Percentiles rank a stretch among this genome's conserved stretches.
Conservation (phyloP, 2,113 vertebrate genomes). For the Erythrolamprus reginae region DNA sequence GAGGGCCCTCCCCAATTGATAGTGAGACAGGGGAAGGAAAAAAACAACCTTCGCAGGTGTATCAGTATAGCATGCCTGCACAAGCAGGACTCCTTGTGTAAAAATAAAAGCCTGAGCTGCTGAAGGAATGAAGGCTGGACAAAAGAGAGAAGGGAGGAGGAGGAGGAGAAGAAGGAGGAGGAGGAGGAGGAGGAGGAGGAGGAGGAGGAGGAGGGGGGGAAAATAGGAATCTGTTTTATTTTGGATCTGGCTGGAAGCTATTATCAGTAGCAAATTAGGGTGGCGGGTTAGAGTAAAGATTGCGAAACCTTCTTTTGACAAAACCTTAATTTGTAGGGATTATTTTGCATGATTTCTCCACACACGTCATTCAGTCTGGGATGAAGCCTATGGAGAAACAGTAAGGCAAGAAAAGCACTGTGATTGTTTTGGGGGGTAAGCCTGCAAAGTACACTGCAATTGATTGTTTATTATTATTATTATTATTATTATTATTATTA, state of each 20-base stretch:
- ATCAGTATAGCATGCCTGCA: conserved; percentile 22
- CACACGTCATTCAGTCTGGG: conserved; percentile 23
- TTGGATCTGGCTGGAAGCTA: conserved; percentile 61
- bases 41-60: conserved; percentile 9
- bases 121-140: conserved; percentile 34
- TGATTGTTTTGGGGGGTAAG: conserved; percentile 2
- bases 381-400: conserved; percentile 6
- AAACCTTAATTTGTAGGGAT: conserved; percentile 63
- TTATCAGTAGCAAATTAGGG: conserved; percentile 42
- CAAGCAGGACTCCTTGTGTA: background rate
- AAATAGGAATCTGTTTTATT: conserved; percentile 56
- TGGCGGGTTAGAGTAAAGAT: background rate
- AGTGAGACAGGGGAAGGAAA: conserved; percentile 40
- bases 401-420: conserved; percentile 20
- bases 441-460: background rate
- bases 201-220: conserved; percentile 41
- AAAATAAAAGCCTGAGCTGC: conserved; percentile 8
- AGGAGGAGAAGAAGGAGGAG: conserved; percentile 18
- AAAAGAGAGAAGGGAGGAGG: conserved; percentile 46
- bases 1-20: conserved; percentile 25
- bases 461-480: too few relatives aligned
- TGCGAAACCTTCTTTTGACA: conserved; percentile 56
- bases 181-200: conserved; percentile 47
- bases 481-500: too few relatives aligned
- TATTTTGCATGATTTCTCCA: conserved; percentile 64